Conservation (phyloP, 2,113 vertebrate genomes). For the Jacana jacana region DNA sequence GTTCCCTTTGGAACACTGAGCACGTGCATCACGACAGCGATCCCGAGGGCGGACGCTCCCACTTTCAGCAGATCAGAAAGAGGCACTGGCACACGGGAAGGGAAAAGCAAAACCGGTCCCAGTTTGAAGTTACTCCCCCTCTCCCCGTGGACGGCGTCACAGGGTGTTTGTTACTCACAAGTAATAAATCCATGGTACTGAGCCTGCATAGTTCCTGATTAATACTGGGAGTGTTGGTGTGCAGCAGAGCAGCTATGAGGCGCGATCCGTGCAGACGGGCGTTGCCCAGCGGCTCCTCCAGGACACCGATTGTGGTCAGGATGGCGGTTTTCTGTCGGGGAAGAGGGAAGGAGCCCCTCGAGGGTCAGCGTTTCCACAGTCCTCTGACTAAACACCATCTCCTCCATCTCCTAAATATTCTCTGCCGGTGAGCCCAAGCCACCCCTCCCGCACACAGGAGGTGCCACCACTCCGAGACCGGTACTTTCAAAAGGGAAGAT, state of each 20-base stretch:
- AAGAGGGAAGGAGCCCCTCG: background rate
- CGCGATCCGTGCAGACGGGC: slow-evolving; percentile 91
- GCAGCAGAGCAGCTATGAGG: slow-evolving; percentile 90
- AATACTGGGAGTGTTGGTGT: slow-evolving; percentile 86
- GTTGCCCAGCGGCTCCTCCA: slow-evolving; percentile 94
- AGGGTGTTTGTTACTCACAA: slow-evolving; percentile 82
- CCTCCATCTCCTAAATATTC: fast-evolving
- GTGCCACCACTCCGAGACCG: fast-evolving
- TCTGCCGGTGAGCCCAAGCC: background rate
- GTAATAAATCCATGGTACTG: slow-evolving; percentile 87
- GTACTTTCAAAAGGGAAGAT: background rate
- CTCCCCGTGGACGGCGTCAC: fast-evolving
- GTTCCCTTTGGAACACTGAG: background rate
- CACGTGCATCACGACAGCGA: background rate
- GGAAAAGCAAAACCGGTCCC: background rate
- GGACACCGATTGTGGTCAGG: slow-evolving; percentile 90
- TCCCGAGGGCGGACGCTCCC: background rate
- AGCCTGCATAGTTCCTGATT: slow-evolving; percentile 93
- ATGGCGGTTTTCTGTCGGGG: slow-evolving; percentile 85
- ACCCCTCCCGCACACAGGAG: background rate
- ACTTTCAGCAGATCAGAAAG: background rate
- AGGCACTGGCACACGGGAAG: background rate
- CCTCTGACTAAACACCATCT: fast-evolving
- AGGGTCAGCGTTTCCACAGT: fast-evolving
- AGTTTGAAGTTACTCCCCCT: background rate